A percentile compares a stretch with the other conserved stretches of the same genome.
Conservation (phyloP, 1,140 invertebrate species). For the Stegodyphus mimosarum region DNA sequence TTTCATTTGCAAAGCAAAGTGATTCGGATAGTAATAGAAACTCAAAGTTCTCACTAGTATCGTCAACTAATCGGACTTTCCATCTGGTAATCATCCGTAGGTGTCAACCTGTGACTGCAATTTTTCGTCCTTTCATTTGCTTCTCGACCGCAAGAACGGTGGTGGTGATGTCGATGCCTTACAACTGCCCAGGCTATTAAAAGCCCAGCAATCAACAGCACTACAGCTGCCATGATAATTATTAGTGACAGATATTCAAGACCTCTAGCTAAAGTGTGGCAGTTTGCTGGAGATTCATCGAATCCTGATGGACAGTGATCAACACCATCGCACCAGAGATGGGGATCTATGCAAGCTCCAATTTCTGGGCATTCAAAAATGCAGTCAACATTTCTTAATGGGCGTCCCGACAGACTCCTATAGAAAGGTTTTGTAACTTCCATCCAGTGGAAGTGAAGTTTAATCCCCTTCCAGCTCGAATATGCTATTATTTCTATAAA, state of each 20-base stretch:
- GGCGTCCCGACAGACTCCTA: constrained; percentile 69
- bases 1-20: no score
- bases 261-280: constrained; percentile 66
- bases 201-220: constrained; percentile 10
- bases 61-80: constrained; percentile 37
- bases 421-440: constrained; percentile 75
- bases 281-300: constrained; percentile 80
- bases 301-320: constrained; percentile 87
- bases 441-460: constrained; percentile 83
- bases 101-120: constrained; percentile 27
- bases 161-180: constrained; percentile 25
- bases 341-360: constrained; percentile 86
- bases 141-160: neutral
- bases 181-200: constrained; percentile 35
- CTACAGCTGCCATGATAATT: neutral
- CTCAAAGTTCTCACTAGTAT: neutral
- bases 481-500: constrained; percentile 80
- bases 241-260: constrained; percentile 34
- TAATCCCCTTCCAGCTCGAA: constrained; percentile 72
- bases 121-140: constrained; percentile 24
- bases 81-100: constrained; percentile 36
- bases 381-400: constrained; percentile 72
- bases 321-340: constrained; percentile 87
- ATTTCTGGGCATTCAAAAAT: constrained; percentile 84
- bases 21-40: no score